phyloP scores from a whole-genome alignment of 2,113 vertebrate genomes.

The Dipodomys stephensi region DNA sequence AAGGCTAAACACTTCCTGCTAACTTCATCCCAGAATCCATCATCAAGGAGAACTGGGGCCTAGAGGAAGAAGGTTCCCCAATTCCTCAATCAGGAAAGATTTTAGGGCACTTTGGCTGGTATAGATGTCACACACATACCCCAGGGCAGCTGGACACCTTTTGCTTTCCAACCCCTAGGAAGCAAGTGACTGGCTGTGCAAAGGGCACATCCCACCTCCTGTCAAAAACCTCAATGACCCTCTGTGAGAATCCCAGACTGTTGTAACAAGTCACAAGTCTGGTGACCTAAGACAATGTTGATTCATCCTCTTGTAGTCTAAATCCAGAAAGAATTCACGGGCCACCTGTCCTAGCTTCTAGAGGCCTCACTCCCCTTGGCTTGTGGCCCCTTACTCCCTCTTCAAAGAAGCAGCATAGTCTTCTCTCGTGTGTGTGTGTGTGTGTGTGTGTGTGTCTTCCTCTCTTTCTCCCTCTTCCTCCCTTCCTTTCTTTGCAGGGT shows the following conservation, averaged over 20 bases:
- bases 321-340: not conserved
- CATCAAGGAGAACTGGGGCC: not conserved
- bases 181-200: fast-evolving
- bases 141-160: not conserved
- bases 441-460: too few relatives aligned
- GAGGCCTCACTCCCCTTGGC: not conserved
- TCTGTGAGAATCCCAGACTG: fast-evolving
- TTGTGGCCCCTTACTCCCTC: not conserved
- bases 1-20: too few relatives aligned
- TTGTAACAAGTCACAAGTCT: not conserved
- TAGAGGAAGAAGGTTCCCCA: not conserved
- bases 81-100: too few relatives aligned
- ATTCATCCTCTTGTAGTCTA: too few relatives aligned
- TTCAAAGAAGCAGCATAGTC: fast-evolving
- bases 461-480: not conserved
- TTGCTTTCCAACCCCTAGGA: not conserved
- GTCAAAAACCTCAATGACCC: not conserved
- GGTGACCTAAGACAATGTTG: too few relatives aligned
- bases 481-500: fast-evolving
- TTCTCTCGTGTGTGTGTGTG: too few relatives aligned
- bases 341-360: not conserved
- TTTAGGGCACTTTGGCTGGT: fast-evolving
- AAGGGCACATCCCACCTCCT: too few relatives aligned
- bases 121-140: not conserved
- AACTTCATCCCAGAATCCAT: not conserved